Base-by-base conservation (phyloP, 2,797 vertebrate species). In the Syngnathus acus region DNA sequence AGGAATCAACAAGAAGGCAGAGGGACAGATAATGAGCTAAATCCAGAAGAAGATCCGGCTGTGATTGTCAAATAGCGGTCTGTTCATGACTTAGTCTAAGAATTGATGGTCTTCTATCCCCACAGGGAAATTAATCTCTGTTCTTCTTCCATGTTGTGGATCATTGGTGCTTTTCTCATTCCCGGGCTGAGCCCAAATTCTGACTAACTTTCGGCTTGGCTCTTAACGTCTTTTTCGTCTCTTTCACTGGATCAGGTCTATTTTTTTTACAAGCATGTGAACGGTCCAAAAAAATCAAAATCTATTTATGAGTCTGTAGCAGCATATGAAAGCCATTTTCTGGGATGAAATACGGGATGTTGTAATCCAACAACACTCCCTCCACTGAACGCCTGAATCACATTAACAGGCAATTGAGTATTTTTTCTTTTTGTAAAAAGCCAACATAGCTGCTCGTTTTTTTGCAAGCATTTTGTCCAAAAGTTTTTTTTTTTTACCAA, bases 1-100 rank as follows among this genome's bases (percentile, higher is more conserved):
- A 54, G 64, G 71, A 75, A 74, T 84, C 80, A 85, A 84, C 85
- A 87, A 82, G 82, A 88, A 86, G 61, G 39, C 69, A 66, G 47
- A 32, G 57, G 65, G 59, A 55, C 78, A 78, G 83, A 89, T 85
- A 83, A 76, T 48, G 72, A 81, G 79, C 84, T 86, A 84, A 83
- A 85, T 73, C n/a, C 4, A 83, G 78, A 71, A 63, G 72, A 70
- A 80, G 64, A 58, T 72, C 69, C 42, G 62, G 63, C 19, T 19
- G 57, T 1, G 3, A 40, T 58, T 72, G 67, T 76, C 80, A 71
- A 63, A 68, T 63, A 64, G 70, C 72, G 7, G 7, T 78, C 67
- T 51, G 71, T 68, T 59, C 45, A 32, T 73, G 78, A 83, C 68
- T 79, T 74, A 76, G 55, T 65, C 32, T 17, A 50, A 72, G 54